phyloP scores from a whole-genome alignment of 2,113 vertebrate species.

The Oceanodroma tethys region DNA sequence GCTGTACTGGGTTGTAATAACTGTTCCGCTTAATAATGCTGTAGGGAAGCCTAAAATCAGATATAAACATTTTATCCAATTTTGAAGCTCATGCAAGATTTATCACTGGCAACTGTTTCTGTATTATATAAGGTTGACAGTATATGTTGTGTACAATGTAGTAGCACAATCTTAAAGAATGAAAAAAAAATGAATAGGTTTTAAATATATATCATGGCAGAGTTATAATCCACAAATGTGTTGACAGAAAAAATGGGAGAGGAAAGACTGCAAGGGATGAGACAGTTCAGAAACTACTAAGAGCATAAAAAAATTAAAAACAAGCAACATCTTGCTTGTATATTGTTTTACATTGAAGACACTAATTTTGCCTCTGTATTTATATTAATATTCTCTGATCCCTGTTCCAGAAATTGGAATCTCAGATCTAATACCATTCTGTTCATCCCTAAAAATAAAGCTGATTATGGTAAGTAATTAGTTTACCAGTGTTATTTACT shows the following conservation, averaged over 20 bases:
- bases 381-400: not conserved
- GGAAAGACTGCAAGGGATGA: not conserved
- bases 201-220: not conserved
- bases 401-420: not conserved
- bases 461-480: not conserved
- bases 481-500: not conserved
- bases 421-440: not conserved
- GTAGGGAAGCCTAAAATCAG: not conserved
- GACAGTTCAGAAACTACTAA: not conserved
- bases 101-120: not conserved
- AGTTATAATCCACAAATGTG: not conserved
- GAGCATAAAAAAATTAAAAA: not conserved
- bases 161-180: not conserved
- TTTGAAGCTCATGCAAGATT: not conserved
- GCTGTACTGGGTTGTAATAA: not conserved
- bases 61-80: not conserved
- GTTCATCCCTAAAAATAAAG: not conserved
- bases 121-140: not conserved
- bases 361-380: not conserved
- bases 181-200: not conserved
- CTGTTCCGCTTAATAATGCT: not conserved
- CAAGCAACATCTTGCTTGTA: not conserved
- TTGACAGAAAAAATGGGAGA: not conserved
- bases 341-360: not conserved
- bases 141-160: not conserved